phyloP scores from a whole-genome alignment of 2,113 vertebrate genomes.

The Athene cunicularia region DNA sequence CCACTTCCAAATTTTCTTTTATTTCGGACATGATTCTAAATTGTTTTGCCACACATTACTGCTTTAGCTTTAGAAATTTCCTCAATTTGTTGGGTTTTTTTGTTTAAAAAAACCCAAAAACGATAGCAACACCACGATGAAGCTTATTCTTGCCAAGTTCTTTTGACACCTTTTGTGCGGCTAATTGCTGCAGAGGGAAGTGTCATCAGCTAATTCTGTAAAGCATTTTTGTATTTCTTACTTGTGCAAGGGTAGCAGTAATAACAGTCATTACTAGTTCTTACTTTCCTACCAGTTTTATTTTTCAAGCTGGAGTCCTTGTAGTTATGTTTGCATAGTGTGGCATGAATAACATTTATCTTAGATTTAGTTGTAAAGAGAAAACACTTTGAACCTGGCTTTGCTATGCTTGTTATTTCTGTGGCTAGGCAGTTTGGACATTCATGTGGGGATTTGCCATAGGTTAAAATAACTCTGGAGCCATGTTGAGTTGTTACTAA shows the following conservation, averaged over 20 bases:
- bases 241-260: not conserved
- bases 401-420: constrained; percentile 56
- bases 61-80: not conserved
- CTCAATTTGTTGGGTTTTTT: not conserved
- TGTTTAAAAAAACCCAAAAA: not conserved
- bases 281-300: not conserved
- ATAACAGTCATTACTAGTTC: not conserved
- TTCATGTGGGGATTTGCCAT: not conserved
- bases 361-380: constrained; percentile 34
- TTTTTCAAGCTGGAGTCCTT: constrained; percentile 11
- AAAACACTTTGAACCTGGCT: constrained; percentile 36
- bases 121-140: not conserved
- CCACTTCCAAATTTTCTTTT: not conserved
- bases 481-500: not conserved
- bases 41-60: not conserved
- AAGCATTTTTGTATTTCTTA: not conserved
- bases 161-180: not conserved
- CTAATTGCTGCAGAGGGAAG: not conserved
- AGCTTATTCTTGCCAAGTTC: not conserved
- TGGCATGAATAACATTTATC: constrained; percentile 40
- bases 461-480: constrained; percentile 60
- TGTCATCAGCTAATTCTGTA: not conserved
- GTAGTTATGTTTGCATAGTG: constrained; percentile 9
- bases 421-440: constrained; percentile 23
- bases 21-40: not conserved